Evolutionary conservation across 2,113 vertebrate genomes (phyloP).

Genomic region (Leucopsar rothschildi): DNA sequence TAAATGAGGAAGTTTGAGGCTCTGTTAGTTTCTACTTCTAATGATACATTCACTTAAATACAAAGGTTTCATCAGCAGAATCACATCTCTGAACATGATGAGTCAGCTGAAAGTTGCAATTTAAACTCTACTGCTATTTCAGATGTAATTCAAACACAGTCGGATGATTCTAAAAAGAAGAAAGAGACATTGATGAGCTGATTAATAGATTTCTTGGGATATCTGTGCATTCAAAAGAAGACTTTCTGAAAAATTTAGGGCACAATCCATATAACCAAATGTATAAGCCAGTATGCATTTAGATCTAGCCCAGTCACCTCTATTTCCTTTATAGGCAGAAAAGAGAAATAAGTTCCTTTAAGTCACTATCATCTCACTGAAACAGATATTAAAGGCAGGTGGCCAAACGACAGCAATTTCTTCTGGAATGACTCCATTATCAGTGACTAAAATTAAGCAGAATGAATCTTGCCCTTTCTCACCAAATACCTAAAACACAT

Average conservation of each 20-base stretch:
- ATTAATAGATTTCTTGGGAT: slow-evolving; percentile 31
- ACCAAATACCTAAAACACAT: background rate
- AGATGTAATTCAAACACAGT: slow-evolving; percentile 10
- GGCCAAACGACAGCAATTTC: background rate
- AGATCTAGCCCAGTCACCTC: background rate
- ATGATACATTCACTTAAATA: slow-evolving; percentile 51
- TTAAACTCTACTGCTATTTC: slow-evolving; percentile 7
- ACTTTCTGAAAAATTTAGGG: background rate
- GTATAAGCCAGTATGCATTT: background rate
- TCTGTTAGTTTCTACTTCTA: slow-evolving; percentile 8
- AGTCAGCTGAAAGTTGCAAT: slow-evolving; percentile 54
- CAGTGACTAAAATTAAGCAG: background rate
- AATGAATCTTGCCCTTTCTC: background rate
- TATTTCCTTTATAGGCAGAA: background rate
- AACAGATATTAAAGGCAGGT: background rate
- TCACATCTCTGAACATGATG: background rate
- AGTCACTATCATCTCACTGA: background rate
- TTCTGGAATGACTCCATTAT: background rate
- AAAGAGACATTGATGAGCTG: slow-evolving; percentile 47
- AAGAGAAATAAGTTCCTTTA: background rate
- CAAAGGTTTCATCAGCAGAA: slow-evolving; percentile 59
- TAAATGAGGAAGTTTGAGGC: background rate
- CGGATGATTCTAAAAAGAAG: slow-evolving; percentile 25
- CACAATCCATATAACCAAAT: background rate
- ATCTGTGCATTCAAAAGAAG: background rate